Percentiles rank a stretch among this genome's conserved stretches.
Evolutionary conservation across 2,888 invertebrate genomes (phyloP).

Genomic region (Drosophila prolongata): DNA sequence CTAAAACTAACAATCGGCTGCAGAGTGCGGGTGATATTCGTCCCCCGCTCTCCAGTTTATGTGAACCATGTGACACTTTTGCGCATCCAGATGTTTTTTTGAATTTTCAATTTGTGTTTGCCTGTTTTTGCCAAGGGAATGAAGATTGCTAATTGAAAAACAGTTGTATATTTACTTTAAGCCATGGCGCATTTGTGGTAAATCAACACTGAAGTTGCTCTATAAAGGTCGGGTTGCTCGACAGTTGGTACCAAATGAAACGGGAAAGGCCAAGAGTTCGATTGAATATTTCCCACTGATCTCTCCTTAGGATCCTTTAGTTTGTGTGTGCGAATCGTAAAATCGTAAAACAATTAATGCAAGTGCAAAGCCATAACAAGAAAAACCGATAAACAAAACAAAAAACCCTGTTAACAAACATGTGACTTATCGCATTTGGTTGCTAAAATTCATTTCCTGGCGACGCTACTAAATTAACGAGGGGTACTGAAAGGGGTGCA

Average conservation of each 20-base stretch:
- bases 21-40: neutral
- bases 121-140: slow-evolving; percentile 5
- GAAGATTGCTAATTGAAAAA: slow-evolving; percentile 13
- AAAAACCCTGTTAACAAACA: slow-evolving; percentile 10
- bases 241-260: neutral
- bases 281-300: neutral
- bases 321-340: slow-evolving; percentile 15
- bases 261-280: neutral
- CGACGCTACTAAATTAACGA: slow-evolving; percentile 37
- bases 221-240: neutral
- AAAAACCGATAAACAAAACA: neutral
- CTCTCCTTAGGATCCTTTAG: slow-evolving; percentile 4
- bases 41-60: neutral
- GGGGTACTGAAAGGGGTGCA: neutral
- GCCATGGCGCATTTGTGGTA: slow-evolving; percentile 6
- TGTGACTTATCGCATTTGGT: slow-evolving; percentile 42
- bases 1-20: slow-evolving; percentile 6
- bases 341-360: slow-evolving; percentile 31
- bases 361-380: slow-evolving; percentile 25
- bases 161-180: slow-evolving; percentile 2
- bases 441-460: slow-evolving; percentile 36
- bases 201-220: slow-evolving; percentile 6
- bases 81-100: slow-evolving; percentile 18
- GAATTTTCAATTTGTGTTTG: neutral
- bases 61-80: slow-evolving; percentile 12